Evolutionary conservation across 2,113 vertebrate species (phyloP).

Genomic region (human): DNA sequence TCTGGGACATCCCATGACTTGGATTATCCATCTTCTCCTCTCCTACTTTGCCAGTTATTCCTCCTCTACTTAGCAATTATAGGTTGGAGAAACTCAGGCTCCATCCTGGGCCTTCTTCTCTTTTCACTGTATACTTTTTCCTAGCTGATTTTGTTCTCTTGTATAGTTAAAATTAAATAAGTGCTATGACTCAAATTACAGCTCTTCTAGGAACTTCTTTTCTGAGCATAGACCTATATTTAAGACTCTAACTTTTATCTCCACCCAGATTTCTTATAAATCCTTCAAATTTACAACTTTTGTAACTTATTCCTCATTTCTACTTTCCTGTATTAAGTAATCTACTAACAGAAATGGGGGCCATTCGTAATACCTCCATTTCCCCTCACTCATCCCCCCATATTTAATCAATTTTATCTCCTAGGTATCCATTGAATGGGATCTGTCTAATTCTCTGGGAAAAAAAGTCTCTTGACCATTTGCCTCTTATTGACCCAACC

Average conservation of each 20-base stretch:
- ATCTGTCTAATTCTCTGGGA: background rate
- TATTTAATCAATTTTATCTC: background rate
- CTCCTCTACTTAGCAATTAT: background rate
- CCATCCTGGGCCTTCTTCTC: background rate
- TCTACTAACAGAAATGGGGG: background rate
- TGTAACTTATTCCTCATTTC: background rate
- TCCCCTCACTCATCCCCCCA: background rate
- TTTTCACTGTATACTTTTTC: background rate
- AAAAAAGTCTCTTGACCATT: background rate
- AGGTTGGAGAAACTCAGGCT: background rate
- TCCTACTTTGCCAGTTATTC: background rate
- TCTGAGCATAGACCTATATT: background rate
- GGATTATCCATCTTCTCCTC: background rate
- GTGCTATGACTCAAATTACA: background rate
- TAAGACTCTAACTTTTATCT: background rate
- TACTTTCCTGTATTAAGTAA: background rate
- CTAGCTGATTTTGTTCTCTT: background rate
- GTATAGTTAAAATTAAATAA: background rate
- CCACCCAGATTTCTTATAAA: background rate
- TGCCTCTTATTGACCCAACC: background rate
- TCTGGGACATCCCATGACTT: background rate
- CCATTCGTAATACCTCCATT: background rate
- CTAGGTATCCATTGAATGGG: background rate
- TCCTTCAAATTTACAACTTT: background rate
- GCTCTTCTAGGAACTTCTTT: background rate